These are phyloP conservation scores for Dexiosoma caninum DNA, from an alignment of 2,888 invertebrate species.

Conservation along the genomic window DNA sequence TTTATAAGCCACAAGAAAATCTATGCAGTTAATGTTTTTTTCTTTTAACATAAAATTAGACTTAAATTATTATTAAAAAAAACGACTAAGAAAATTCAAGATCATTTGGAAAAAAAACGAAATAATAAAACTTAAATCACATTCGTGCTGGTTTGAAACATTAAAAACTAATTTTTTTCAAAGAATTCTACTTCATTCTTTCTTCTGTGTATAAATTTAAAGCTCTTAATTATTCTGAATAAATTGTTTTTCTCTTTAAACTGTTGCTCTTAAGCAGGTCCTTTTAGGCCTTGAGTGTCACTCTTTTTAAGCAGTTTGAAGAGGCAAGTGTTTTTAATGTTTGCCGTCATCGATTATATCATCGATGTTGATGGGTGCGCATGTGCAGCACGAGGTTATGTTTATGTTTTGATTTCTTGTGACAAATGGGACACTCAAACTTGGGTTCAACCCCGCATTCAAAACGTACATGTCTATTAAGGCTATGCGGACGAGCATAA, in stretches of 20 bases:
- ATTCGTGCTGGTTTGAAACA: conserved; percentile 64
- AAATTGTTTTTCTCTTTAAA: background rate
- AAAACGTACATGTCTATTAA: conserved; percentile 81
- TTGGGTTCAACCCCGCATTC: conserved; percentile 82
- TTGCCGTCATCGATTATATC: conserved; percentile 74
- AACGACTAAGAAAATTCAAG: conserved; percentile 76
- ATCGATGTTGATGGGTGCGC: conserved; percentile 79
- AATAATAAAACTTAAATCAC: conserved; percentile 64
- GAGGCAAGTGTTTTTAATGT: conserved; percentile 49
- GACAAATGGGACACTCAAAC: conserved; percentile 82
- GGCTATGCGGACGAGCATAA: conserved; percentile 80
- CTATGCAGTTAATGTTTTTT: conserved; percentile 50
- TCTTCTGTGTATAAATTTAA: conserved; percentile 26
- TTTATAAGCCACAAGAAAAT: conserved; percentile 60
- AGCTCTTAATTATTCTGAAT: conserved; percentile 25
- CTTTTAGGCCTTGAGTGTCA: conserved; percentile 48
- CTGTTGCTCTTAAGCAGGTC: background rate
- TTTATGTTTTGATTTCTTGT: conserved; percentile 80
- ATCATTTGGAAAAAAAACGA: conserved; percentile 74
- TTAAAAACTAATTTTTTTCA: conserved; percentile 35
- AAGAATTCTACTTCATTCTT: conserved; percentile 15
- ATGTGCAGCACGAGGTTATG: conserved; percentile 78
- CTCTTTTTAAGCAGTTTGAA: conserved; percentile 42
- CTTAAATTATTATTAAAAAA: conserved; percentile 66
- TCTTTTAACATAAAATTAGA: conserved; percentile 60